Evolutionary conservation across 2,888 invertebrate genomes (phyloP), one percentile per base, ranked within the genome.

Genomic region (Beris morrisii): DNA sequence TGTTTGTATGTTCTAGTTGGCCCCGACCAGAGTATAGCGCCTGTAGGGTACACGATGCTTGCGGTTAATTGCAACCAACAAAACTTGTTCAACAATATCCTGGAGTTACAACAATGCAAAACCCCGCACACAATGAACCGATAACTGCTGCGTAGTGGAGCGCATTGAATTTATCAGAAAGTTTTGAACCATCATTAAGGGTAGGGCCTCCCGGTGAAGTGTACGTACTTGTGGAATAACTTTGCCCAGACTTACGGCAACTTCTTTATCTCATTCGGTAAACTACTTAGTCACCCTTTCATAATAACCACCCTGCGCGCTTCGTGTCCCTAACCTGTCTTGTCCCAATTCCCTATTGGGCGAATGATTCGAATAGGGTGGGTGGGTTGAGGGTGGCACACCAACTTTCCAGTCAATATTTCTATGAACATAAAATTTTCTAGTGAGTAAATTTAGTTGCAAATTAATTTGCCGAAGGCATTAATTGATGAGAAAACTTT

Each of bases 381-480:
- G 38, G 3, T 1, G 22, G 22, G 22, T 38, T 38, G 38, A 9
- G 9, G 38, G 38, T 38, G 38, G 38, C 38, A 38, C 38, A 38
- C 9, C 22, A 38, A 38, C 5, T 38, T 38, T 38, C 38, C 38
- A 38, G 38, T 38, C 38, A 38, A 38, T 38, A 38, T 38, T 48
- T 15, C n/a, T 6, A 6, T 48, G 48, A 48, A 48, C 48, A 48
- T 13, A 15, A 48, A 54, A 54, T 45, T 43, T 38, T 58, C 31
- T 32, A 58, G 28, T 57, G 11, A 44, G 48, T 53, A 31, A 52
- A 65, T 64, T 65, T 67, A 59, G 58, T 67, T 67, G 64, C 65
- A 67, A 67, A 67, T 67, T 64, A 65, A 67, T 67, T 67, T 67
- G 67, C 65, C 67, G 64, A 65, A 65, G 65, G 67, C 64, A 45